Evolutionary conservation across 2,113 vertebrate genomes (phyloP).

Genomic region (Erpornis zantholeuca): DNA sequence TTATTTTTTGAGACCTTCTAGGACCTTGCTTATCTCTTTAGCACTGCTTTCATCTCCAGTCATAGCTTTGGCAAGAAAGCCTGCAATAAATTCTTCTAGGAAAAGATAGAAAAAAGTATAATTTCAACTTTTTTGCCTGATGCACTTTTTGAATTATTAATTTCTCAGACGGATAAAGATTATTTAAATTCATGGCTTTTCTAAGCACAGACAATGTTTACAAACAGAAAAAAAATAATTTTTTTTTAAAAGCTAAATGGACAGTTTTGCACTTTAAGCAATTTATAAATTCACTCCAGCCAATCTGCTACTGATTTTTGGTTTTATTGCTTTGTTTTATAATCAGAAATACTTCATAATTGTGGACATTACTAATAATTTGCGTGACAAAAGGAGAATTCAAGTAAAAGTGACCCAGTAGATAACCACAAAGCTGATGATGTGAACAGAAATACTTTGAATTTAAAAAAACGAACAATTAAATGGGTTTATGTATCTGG

Average conservation of each 20-base stretch:
- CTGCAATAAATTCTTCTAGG: slow-evolving; percentile 7
- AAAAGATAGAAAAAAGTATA: background rate
- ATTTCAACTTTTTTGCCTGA: slow-evolving; percentile 57
- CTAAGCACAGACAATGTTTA: slow-evolving; percentile 54
- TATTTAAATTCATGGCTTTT: slow-evolving; percentile 72
- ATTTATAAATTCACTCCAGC: slow-evolving; percentile 57
- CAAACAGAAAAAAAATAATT: slow-evolving; percentile 59
- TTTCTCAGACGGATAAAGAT: slow-evolving; percentile 60
- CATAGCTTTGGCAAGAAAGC: slow-evolving; percentile 33
- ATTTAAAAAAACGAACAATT: background rate
- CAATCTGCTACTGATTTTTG: slow-evolving; percentile 22
- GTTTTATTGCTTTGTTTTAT: slow-evolving; percentile 62
- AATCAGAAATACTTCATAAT: slow-evolving; percentile 51
- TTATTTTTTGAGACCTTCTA: slow-evolving; percentile 17
- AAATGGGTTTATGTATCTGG: background rate
- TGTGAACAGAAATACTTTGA: background rate
- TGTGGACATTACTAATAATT: slow-evolving; percentile 35
- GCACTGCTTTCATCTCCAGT: background rate
- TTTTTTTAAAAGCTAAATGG: slow-evolving; percentile 64
- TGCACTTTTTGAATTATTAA: slow-evolving; percentile 65
- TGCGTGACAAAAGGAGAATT: slow-evolving; percentile 38
- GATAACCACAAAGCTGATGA: background rate
- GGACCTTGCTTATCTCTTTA: background rate
- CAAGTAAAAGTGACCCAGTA: slow-evolving; percentile 30
- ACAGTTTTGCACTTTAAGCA: slow-evolving; percentile 52